phyloP scores from a whole-genome alignment of 2,888 invertebrate species.

The Limnephilus marmoratus region DNA sequence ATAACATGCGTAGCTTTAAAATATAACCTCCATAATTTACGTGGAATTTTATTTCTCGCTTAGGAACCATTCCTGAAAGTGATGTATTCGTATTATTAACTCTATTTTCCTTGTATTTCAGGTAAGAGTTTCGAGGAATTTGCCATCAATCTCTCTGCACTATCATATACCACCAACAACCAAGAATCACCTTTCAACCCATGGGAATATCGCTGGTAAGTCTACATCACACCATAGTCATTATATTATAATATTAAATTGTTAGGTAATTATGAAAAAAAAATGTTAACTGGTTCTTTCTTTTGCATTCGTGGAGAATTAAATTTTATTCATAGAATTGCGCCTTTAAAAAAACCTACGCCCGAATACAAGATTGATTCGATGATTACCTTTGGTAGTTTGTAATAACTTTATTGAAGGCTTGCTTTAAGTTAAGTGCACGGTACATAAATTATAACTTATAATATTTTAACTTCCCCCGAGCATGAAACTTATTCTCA shows the following conservation, averaged over 20 bases:
- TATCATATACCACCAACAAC: background rate
- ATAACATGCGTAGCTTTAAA: background rate
- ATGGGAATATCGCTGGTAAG: constrained; percentile 10
- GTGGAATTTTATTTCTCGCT: background rate
- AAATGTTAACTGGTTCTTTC: background rate
- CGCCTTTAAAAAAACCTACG: too few species aligned
- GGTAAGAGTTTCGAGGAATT: constrained; percentile 60
- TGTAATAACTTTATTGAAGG: constrained; percentile 37
- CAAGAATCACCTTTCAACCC: constrained; percentile 11
- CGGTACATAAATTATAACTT: background rate
- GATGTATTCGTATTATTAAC: background rate
- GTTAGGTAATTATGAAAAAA: background rate
- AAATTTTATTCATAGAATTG: background rate
- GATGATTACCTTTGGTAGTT: background rate
- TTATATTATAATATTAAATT: background rate
- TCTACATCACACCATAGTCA: background rate
- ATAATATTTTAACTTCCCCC: constrained; percentile 20
- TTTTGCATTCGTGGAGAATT: background rate
- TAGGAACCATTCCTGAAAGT: background rate
- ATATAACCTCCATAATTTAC: too few species aligned
- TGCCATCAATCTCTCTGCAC: constrained; percentile 21
- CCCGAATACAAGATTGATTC: background rate
- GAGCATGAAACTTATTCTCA: constrained; percentile 20
- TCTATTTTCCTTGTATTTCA: constrained; percentile 56
- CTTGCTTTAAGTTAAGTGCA: background rate